Evolutionary conservation across 2,797 vertebrate genomes (phyloP), one percentile per base, ranked within the genome.

Genomic region (Hemitrygon akajei): DNA sequence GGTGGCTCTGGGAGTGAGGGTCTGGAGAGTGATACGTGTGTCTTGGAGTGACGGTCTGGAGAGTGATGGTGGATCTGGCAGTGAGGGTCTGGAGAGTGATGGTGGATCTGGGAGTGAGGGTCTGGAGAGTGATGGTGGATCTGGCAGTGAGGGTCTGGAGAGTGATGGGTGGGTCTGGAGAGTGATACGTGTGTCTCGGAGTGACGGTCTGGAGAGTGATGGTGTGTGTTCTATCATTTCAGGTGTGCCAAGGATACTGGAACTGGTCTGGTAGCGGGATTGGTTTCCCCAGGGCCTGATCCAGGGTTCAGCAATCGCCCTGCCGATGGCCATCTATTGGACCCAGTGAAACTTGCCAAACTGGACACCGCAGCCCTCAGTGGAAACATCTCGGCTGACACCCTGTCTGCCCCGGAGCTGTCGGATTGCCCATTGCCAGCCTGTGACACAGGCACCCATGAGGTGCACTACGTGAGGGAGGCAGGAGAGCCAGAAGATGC

Each of bases 261-360:
- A 60, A 95, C 93, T 79, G 20, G 60, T 93, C 93, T 37, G 22
- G 94, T 94, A 77, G 27, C 75, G 86, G 94, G 25, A 66, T 2
- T 91, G 71, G 73, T 94, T 94, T 94, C 94, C 94, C 94, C 93
- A 94, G 94, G 94, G 63, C 94, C 96, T 94, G 95, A 94, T 94
- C 95, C 95, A 93, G 94, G 95, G 94, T 95, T 94, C 81, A 94
- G 95, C 94, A 94, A 95, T 94, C 96, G 95, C 95, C 75, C 96
- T 96, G 95, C 96, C 95, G 95, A 99, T 99, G 98, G 98, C 98
- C 97, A 95, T 96, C 97, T 96, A 96, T 95, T 96, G 96, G 95
- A 96, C 96, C 95, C 96, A 93, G 96, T 99, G 98, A 99, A 97
- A 97, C 97, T 97, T 96, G 98, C 97, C 98, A 99, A 99, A 98